A percentile compares a stretch with the other conserved stretches of the same genome.
Evolutionary conservation across 2,888 invertebrate genomes (phyloP).

Genomic region (Syrphus vitripennis): DNA sequence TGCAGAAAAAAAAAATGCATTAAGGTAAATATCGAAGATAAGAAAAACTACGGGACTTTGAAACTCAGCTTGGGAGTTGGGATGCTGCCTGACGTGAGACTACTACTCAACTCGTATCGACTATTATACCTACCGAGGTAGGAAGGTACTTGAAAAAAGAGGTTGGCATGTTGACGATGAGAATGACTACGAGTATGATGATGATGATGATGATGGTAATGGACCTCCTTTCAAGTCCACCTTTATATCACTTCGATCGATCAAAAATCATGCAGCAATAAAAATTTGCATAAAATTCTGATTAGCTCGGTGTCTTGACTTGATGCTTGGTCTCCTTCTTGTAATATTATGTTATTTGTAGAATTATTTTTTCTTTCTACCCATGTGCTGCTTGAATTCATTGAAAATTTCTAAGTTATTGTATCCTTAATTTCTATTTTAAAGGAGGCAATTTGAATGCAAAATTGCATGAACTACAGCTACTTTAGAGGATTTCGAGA

Average conservation of each 20-base stretch:
- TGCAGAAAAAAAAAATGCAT: not conserved
- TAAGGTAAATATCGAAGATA: constrained; percentile 5
- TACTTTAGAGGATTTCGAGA: not conserved
- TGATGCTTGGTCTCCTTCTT: constrained; percentile 1
- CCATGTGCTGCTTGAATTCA: not conserved
- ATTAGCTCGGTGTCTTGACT: constrained; percentile 31
- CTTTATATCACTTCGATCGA: constrained; percentile 66
- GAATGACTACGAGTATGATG: constrained; percentile 30
- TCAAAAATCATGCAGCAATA: constrained; percentile 71
- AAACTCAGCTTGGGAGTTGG: not conserved
- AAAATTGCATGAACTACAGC: constrained; percentile 46
- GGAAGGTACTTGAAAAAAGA: constrained; percentile 15
- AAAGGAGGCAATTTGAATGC: constrained; percentile 67
- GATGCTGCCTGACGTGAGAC: not conserved
- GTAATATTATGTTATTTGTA: not conserved
- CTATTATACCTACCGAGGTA: not conserved
- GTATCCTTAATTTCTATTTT: constrained; percentile 27
- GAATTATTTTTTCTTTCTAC: not conserved
- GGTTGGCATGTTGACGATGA: constrained; percentile 37
- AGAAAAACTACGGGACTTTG: constrained; percentile 18
- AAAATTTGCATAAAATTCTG: constrained; percentile 69
- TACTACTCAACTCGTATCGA: not conserved
- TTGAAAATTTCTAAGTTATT: constrained; percentile 11
- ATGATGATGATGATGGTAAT: constrained; percentile 57
- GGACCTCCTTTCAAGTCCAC: constrained; percentile 53